These are phyloP conservation scores for Pollenia griseotomentosa DNA, from an alignment of 2,888 invertebrate species.

Conservation along the genomic window DNA sequence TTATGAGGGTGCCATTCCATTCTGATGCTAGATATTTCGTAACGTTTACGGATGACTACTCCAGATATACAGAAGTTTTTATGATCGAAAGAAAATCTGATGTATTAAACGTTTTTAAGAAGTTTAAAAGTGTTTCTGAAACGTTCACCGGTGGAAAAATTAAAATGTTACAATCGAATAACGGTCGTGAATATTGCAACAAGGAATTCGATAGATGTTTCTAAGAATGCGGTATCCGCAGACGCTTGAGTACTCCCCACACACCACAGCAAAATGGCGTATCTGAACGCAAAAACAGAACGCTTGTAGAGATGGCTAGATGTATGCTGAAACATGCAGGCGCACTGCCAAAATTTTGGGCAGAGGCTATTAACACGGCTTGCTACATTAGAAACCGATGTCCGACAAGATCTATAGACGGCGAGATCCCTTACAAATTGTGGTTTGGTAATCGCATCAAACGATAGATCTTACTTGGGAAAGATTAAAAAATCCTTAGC, in stretches of 20 bases:
- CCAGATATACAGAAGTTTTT: slow-evolving; percentile 43
- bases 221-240: not conserved
- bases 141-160: not conserved
- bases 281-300: no score
- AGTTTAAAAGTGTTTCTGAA: not conserved
- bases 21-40: slow-evolving; percentile 62
- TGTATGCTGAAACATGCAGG: no score
- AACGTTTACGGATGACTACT: slow-evolving; percentile 67
- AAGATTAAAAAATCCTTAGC: not conserved
- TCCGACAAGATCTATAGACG: no score
- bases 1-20: slow-evolving; percentile 51
- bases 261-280: not conserved
- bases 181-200: slow-evolving; percentile 13
- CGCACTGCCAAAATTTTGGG: no score
- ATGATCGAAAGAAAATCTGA: not conserved
- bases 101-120: slow-evolving; percentile 41
- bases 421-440: slow-evolving; percentile 33
- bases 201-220: not conserved
- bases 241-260: not conserved
- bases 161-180: slow-evolving; percentile 21
- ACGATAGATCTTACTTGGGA: slow-evolving; percentile 9
- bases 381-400: not conserved
- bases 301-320: no score
- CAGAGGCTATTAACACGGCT: no score
- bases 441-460: slow-evolving; percentile 66